phyloP scores from a whole-genome alignment of 2,888 invertebrate genomes.

The Tenthredo amoena region DNA sequence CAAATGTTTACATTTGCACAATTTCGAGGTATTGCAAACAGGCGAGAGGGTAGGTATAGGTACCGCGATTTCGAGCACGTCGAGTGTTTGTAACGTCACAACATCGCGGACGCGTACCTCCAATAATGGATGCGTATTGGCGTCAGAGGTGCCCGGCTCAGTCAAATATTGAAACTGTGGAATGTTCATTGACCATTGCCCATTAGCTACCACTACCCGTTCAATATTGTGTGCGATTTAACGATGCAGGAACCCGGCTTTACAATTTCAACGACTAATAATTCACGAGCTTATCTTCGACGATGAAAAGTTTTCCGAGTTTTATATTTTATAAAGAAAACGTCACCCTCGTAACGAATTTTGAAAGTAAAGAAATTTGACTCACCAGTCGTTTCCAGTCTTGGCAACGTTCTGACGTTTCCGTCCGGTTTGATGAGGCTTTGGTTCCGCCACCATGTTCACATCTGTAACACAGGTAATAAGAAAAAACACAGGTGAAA shows the following conservation, averaged over 20 bases:
- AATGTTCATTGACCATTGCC: conserved; percentile 51
- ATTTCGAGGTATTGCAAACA: conserved; percentile 45
- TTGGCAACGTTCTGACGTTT: conserved; percentile 84
- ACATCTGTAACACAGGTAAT: conserved; percentile 81
- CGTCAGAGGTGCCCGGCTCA: conserved; percentile 35
- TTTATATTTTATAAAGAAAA: not conserved
- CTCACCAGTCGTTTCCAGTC: conserved; percentile 85
- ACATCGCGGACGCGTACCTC: conserved; percentile 12
- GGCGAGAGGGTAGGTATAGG: not conserved
- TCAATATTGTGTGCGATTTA: conserved; percentile 22
- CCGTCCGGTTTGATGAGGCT: conserved; percentile 85
- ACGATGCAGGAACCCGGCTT: not conserved
- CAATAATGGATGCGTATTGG: conserved; percentile 48
- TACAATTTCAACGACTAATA: not conserved
- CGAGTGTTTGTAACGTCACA: conserved; percentile 51
- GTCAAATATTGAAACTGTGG: conserved; percentile 49
- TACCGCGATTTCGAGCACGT: conserved; percentile 26
- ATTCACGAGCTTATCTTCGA: not conserved
- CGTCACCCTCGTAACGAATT: not conserved
- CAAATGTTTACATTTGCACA: conserved; percentile 49
- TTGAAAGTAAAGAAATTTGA: conserved; percentile 58
- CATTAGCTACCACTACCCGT: conserved; percentile 38
- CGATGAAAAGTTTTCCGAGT: not conserved
- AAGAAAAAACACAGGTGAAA: not conserved
- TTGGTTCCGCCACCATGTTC: conserved; percentile 89